A percentile compares a stretch with the other conserved stretches of the same genome.
Conservation (phyloP, 2,888 invertebrate genomes). For the Azorinus chamasolen region DNA sequence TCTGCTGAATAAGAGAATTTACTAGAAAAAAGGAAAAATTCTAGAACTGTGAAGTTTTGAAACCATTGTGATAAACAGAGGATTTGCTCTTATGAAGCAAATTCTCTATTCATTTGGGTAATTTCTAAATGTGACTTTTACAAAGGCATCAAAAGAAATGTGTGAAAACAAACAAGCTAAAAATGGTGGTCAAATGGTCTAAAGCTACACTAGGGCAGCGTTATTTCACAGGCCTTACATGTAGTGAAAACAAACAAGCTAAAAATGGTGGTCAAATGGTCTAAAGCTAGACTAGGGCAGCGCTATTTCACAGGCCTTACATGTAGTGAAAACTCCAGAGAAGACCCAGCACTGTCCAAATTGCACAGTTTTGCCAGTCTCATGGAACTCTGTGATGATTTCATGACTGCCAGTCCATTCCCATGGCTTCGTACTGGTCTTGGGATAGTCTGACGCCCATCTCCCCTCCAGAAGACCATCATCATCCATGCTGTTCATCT, state of each 20-base stretch:
- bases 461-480: conserved; percentile 80
- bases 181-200: no score
- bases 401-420: conserved; percentile 84
- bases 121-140: no score
- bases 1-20: no score
- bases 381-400: conserved; percentile 80
- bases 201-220: background rate
- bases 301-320: conserved; percentile 64
- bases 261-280: no score
- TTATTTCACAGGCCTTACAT: conserved; percentile 65
- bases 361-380: conserved; percentile 75
- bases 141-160: no score
- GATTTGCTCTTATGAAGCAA: no score
- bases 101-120: no score
- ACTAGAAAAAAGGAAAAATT: no score
- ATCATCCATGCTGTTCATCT: conserved; percentile 70
- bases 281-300: background rate
- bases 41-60: no score
- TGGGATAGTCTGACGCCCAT: conserved; percentile 80
- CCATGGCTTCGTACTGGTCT: conserved; percentile 75
- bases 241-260: no score
- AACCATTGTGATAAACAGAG: no score
- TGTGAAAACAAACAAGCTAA: no score
- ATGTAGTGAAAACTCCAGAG: conserved; percentile 81
- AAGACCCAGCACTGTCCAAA: conserved; percentile 86